These are phyloP conservation scores for Rhynchonema sp. DNA, from an alignment of 2,888 invertebrate species.

Conservation along the genomic window DNA sequence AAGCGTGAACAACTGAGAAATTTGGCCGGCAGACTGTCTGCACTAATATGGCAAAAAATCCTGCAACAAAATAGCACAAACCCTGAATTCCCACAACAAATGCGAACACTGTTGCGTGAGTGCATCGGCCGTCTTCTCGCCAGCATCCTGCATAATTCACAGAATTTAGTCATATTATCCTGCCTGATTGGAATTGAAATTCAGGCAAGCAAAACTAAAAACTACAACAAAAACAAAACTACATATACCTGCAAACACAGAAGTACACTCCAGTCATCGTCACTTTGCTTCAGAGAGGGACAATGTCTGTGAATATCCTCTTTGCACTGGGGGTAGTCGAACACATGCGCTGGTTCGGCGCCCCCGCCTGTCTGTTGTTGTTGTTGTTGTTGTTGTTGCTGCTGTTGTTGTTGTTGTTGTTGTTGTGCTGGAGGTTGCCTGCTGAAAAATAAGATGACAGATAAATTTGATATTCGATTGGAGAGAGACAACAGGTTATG, in stretches of 20 bases:
- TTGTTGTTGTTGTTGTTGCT: background rate
- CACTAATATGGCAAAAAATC: background rate
- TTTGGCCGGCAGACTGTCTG: background rate
- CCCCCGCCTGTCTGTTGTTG: background rate
- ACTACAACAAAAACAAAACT: background rate
- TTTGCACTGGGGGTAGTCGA: background rate
- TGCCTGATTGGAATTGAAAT: background rate
- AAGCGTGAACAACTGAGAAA: too few relatives aligned
- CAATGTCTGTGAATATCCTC: background rate
- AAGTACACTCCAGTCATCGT: background rate
- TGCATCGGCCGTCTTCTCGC: constrained; percentile 25
- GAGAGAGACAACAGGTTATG: too few relatives aligned
- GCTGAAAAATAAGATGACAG: too few relatives aligned
- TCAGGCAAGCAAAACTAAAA: background rate
- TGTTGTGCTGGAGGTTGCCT: too few relatives aligned
- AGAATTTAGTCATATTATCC: too few relatives aligned
- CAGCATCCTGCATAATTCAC: constrained; percentile 41
- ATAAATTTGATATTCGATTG: too few relatives aligned
- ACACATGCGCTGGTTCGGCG: background rate
- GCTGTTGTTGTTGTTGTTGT: too few relatives aligned
- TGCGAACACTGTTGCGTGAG: constrained; percentile 17
- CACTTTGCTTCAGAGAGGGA: background rate
- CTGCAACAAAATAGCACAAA: constrained; percentile 1
- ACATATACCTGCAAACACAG: background rate
- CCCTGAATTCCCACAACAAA: constrained; percentile 26